Base-by-base conservation (phyloP, 2,113 vertebrate genomes). In the Isurus oxyrinchus region DNA sequence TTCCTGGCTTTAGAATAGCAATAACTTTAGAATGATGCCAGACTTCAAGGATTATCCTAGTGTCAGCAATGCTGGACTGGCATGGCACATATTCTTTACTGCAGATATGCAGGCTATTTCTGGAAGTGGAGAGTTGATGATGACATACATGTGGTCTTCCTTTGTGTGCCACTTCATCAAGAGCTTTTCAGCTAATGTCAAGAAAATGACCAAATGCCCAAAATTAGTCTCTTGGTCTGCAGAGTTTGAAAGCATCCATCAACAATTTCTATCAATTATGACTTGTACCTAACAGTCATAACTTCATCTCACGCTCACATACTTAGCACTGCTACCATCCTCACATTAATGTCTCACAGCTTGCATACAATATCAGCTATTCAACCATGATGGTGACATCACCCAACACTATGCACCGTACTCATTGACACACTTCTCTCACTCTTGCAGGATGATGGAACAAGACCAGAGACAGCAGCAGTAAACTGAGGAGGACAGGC, bases 1-100 rank as follows among this genome's bases (percentile, higher is more conserved):
- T 96, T 96, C 35, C 95, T 23, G 19, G 31, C 10, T 67, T 96
- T 96, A 96, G 95, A 61, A 40, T 76, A 31, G n/a, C 59, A 96
- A 76, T 49, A 35, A 96, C 63, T 96, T 96, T 96, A 40, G 25
- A 96, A 96, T 72, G 63, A 10, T 21, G 10, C 55, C 59, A 55
- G 40, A 40, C 55, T 19, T 96, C 35, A 35, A 19, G 1, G 88
- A 91, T 91, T 91, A 91, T 55, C 2, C 31, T 25, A 31, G 27
- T 25, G 27, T 91, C 49, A 91, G 16, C 49, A n/a, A 91, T 55
- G 88, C 59, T 27, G 66, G 95, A 72, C 8, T 11, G 13, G 44
- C 14, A 67, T 67, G 66, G 31, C 27, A 27, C 69, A 76, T 76
- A 76, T 76, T 76, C 69, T 31, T 6, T 76, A 8, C 7, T 31